These are phyloP conservation scores for Danio jaintianensis DNA, from an alignment of 2,797 vertebrate genomes.

Conservation along the genomic window DNA sequence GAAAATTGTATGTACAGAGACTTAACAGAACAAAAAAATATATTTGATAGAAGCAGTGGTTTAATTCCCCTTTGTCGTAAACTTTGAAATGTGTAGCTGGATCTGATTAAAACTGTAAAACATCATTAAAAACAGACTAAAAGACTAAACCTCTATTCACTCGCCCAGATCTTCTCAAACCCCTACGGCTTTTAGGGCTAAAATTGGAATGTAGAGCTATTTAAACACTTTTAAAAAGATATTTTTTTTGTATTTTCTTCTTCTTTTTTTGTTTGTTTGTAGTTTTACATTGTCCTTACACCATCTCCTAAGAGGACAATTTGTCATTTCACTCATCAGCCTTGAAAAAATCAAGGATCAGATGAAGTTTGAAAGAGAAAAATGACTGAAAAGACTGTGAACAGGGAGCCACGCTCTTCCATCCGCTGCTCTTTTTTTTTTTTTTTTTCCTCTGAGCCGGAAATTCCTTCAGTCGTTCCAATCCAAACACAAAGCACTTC, in stretches of 20 bases:
- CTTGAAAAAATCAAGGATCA: conserved; percentile 47
- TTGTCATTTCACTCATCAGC: conserved; percentile 51
- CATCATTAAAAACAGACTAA: conserved; percentile 67
- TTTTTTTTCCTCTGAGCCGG: conserved; percentile 64
- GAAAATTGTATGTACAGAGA: conserved; percentile 96
- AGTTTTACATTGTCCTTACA: conserved; percentile 75
- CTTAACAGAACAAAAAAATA: conserved; percentile 79
- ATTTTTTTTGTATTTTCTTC: conserved; percentile 47
- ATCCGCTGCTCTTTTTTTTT: conserved; percentile 62
- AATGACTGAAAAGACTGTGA: conserved; percentile 69
- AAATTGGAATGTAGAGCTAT: conserved; percentile 80
- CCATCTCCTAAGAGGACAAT: conserved; percentile 72
- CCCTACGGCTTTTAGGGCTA: conserved; percentile 75
- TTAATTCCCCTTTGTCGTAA: conserved; percentile 79
- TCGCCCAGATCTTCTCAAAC: conserved; percentile 68
- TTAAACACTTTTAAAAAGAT: conserved; percentile 72
- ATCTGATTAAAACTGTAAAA: conserved; percentile 72
- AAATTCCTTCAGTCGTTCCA: conserved; percentile 61
- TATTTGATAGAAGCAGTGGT: conserved; percentile 84
- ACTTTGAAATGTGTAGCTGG: conserved; percentile 83
- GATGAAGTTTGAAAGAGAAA: conserved; percentile 66
- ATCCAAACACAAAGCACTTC: conserved; percentile 1
- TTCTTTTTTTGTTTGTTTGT: conserved; percentile 3
- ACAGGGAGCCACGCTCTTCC: conserved; percentile 77
- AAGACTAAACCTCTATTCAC: conserved; percentile 74